Percentiles rank a stretch among this genome's conserved stretches.
phyloP scores from a whole-genome alignment of 2,888 invertebrate genomes.

The Rotaria macrura region DNA sequence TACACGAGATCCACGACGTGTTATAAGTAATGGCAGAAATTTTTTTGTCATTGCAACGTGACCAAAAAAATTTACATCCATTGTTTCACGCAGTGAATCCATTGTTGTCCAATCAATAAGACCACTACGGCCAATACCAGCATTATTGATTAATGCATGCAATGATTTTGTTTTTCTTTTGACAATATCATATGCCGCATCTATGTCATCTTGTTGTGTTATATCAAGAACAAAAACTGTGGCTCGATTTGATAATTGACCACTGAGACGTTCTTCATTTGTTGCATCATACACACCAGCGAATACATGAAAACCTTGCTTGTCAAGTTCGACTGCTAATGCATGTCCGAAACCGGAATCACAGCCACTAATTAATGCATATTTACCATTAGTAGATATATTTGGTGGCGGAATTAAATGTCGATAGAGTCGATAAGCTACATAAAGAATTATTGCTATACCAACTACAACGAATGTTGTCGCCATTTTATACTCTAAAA shows the following conservation, averaged over 20 bases:
- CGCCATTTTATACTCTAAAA: background rate
- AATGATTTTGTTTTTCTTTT: background rate
- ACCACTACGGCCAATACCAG: background rate
- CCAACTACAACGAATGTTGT: background rate
- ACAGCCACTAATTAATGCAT: background rate
- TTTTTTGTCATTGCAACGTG: background rate
- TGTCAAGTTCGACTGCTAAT: background rate
- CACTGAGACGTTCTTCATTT: background rate
- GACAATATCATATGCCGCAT: background rate
- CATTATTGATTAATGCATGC: background rate
- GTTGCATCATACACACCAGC: background rate
- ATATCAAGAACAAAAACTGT: background rate
- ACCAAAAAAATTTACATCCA: background rate
- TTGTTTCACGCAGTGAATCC: background rate
- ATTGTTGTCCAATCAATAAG: background rate
- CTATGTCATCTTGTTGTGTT: background rate
- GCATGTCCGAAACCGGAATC: background rate
- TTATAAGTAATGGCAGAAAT: background rate
- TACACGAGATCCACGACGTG: background rate
- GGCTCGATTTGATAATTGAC: background rate
- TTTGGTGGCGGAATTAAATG: background rate
- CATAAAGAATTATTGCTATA: background rate
- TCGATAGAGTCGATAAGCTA: background rate
- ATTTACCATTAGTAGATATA: background rate
- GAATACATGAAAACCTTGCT: background rate